Base-by-base conservation (phyloP, 2,797 vertebrate genomes). In the Emys orbicularis region DNA sequence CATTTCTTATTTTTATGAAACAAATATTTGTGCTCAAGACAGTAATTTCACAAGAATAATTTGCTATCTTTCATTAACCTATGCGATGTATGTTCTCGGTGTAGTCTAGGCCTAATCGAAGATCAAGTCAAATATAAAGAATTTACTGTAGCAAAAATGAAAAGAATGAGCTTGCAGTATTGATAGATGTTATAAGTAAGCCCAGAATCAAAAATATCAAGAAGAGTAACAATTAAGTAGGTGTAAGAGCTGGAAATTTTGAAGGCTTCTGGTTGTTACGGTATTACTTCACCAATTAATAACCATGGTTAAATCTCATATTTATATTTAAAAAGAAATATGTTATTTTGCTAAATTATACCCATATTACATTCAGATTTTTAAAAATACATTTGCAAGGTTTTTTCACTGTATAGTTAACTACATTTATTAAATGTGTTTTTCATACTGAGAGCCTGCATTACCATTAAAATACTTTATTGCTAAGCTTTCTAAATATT, bases 401-500 rank as follows among this genome's bases (percentile, higher is more conserved):
- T 3, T 37, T 25, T 41, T 88, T 83, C 8, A 1, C 41, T 72
- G 76, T 77, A 93, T 79, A 41, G 79, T 92, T 82, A 74, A 88
- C 85, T 61, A 79, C 41, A 81, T 0, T 86, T 49, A 81, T 34
- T 15, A 92, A 81, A 88, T 57, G 37, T 68, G 53, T 91, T 84
- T 72, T 68, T 81, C 50, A 41, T 27, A 5, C 77, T 80, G 91
- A 68, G 37, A 37, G 68, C 82, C 90, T 87, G 57, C 27, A 87
- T 86, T 94, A 90, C 81, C 87, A 79, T 85, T 49, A 29, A 68
- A 92, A 16, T 0, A 68, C 68, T 54, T 59, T 9, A 96, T 96
- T 97, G 96, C 95, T 97, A 96, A 96, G 97, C 96, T 87, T 68
- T 90, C 96, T 83, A 97, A 97, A 97, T 97, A 96, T 97, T 97